Conservation (phyloP, 1,140 invertebrate species). For the Chionoecetes opilio region DNA sequence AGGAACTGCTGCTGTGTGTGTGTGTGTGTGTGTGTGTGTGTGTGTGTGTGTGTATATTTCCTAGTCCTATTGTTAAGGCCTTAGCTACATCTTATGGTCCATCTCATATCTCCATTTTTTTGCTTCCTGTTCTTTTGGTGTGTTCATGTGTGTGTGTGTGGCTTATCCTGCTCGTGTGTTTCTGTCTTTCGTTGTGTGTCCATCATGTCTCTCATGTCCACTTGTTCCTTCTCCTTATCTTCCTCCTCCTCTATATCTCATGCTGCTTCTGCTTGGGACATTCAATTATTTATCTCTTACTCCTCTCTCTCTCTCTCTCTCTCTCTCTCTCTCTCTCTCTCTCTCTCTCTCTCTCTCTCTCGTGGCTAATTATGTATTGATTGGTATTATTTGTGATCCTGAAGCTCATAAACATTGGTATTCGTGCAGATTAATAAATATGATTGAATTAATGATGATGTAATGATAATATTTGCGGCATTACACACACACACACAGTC, state of each 20-base stretch:
- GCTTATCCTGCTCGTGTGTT: too few species aligned
- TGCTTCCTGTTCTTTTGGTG: too few species aligned
- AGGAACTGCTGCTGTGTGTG: too few species aligned
- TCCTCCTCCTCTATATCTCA: neutral
- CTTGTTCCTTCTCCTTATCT: neutral
- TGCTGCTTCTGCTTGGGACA: too few species aligned
- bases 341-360: constrained; percentile 27
- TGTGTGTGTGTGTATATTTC: too few species aligned
- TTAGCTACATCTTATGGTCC: too few species aligned
- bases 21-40: too few species aligned
- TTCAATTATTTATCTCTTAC: neutral
- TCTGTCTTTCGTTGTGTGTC: too few species aligned
- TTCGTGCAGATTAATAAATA: neutral
- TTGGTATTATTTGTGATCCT: neutral
- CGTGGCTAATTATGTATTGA: neutral
- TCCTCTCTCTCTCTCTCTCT: neutral
- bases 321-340: neutral
- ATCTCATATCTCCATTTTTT: too few species aligned
- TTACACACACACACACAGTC: neutral
- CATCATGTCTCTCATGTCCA: too few species aligned
- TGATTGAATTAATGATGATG: constrained; percentile 4
- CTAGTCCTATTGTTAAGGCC: too few species aligned
- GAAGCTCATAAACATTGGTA: constrained; percentile 19
- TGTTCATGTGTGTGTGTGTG: too few species aligned
- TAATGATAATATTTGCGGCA: neutral